Percentiles rank a stretch among this genome's conserved stretches.
phyloP scores from a whole-genome alignment of 2,888 invertebrate genomes.

The Caenorhabditis sp. region DNA sequence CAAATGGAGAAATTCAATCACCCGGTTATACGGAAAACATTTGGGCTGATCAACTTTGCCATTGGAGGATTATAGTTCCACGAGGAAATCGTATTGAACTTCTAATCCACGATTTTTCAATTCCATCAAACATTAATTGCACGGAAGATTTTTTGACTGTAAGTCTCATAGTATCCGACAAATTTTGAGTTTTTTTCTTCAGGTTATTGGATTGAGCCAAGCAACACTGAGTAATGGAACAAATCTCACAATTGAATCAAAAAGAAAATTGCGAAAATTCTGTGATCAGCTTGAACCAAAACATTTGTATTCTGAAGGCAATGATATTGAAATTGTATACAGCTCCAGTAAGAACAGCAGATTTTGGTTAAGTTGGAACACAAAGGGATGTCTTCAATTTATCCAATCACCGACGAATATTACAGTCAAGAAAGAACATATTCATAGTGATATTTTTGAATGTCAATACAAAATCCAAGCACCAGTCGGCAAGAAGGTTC shows the following conservation, averaged over 20 bases:
- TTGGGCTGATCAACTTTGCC: conserved; percentile 31
- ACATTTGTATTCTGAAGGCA: conserved; percentile 28
- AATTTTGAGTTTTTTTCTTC: no score
- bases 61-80: conserved; percentile 41
- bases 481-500: conserved; percentile 39
- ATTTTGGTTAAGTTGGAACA: conserved; percentile 68
- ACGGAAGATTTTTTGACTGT: no score
- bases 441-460: conserved; percentile 40
- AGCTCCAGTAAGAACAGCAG: conserved; percentile 39
- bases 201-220: conserved; percentile 36
- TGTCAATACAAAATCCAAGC: conserved; percentile 58
- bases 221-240: conserved; percentile 24
- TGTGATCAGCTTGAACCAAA: conserved; percentile 21
- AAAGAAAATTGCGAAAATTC: no score
- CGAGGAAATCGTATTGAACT: conserved; percentile 56
- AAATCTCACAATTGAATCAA: conserved; percentile 17
- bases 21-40: conserved; percentile 61
- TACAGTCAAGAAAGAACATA: conserved; percentile 34
- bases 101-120: conserved; percentile 50
- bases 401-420: conserved; percentile 42
- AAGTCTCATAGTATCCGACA: no score
- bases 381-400: conserved; percentile 61
- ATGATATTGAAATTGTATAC: conserved; percentile 53
- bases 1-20: conserved; percentile 64
- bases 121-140: no score